Evolutionary conservation across 92 coral and sea anemone species (phyloP).

Genomic region (Porites evermanni): DNA sequence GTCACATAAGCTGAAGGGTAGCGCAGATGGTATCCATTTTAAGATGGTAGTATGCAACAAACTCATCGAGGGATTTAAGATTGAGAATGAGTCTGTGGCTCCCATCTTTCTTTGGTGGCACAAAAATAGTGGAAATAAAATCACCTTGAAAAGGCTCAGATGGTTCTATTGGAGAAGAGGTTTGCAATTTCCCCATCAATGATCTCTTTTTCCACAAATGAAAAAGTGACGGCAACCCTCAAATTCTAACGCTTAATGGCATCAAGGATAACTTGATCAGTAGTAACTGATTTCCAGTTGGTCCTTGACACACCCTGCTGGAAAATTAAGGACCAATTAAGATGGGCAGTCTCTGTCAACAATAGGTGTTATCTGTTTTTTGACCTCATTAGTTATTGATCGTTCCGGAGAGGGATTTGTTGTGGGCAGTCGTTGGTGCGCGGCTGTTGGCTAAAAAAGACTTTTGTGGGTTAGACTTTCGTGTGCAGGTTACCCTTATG

Average conservation of each 20-base stretch:
- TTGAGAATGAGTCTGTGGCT: constrained; percentile 44
- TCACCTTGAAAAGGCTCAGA: background rate
- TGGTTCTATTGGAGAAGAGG: constrained; percentile 30
- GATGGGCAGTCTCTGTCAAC: background rate
- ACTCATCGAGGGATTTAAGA: constrained; percentile 44
- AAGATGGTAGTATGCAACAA: constrained; percentile 46
- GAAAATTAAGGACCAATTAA: constrained; percentile 11
- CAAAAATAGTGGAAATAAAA: constrained; percentile 34
- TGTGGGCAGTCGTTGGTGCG: constrained; percentile 39
- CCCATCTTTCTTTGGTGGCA: constrained; percentile 37
- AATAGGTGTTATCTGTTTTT: background rate
- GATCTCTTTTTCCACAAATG: constrained; percentile 26
- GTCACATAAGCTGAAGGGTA: constrained; percentile 39
- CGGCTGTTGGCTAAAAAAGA: constrained; percentile 46
- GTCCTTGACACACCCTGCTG: constrained; percentile 40
- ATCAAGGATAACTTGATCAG: constrained; percentile 52
- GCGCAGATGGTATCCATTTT: constrained; percentile 61
- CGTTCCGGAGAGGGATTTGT: constrained; percentile 3
- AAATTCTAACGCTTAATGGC: constrained; percentile 54
- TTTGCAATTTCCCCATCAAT: constrained; percentile 38
- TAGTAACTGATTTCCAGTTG: constrained; percentile 43
- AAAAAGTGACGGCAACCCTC: constrained; percentile 46
- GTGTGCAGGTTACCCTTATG: constrained; percentile 25
- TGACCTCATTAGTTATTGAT: background rate
- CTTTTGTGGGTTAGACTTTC: background rate